Base-by-base conservation (phyloP, 2,888 invertebrate genomes). In the Ichneumon xanthorius region DNA sequence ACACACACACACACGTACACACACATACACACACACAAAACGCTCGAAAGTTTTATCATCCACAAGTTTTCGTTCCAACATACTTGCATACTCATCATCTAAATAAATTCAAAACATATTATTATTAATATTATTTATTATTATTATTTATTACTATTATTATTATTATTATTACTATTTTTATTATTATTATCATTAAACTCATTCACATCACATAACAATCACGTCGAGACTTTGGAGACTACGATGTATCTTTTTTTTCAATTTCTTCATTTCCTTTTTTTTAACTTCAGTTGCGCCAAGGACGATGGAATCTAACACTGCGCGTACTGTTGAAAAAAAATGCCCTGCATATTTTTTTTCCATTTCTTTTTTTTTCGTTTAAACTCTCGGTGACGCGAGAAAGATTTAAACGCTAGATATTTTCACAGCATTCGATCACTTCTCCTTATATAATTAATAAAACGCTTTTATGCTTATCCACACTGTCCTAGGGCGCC, bases 221-320 rank as follows among this genome's bases (percentile, higher is more conserved):
- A 75, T 84, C 67, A 73, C 79, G 80, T 87, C 82, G 79, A 88
- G 83, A 88, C 83, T 81, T 81, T 77, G 85, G 58, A 86, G 81
- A 86, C 71, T 82, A 78, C 81, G 86, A 82, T 84, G 75, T 53
- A 79, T 11, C 45, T 58, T 58, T 45, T 71, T 16, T 37, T 37
- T 65, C n/a, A 37, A 5, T 37, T 67, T 14, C 4, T 63, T 37
- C 2, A 14, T 67, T 58, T 73, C 14, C 45, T 67, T 33, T 19
- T 63, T 63, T 73, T 14, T 16, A 22, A 22, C 33, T 33, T 40
- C 72, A 76, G 30, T 45, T 55, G 50, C 71, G 58, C 75, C 75
- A 67, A 53, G 65, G 76, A 82, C 45, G 67, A 72, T 61, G 61
- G 53, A 78, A 75, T 9, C 70, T 78, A 61, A 61, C 40, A 48